Base-by-base conservation (phyloP, 1,140 invertebrate genomes). In the Eueides isabella region DNA sequence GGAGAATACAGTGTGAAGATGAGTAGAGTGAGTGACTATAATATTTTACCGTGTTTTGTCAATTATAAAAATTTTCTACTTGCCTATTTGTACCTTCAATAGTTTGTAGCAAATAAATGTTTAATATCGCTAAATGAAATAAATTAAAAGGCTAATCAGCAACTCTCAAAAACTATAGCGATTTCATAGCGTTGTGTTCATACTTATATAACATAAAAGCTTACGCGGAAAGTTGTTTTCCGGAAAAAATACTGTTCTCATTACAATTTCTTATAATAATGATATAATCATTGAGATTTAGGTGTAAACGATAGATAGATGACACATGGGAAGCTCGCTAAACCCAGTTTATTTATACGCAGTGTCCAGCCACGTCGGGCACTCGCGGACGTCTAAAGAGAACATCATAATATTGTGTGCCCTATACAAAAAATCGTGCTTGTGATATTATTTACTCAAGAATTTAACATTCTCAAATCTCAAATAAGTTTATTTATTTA, bases 311-410 rank as follows among this genome's bases (percentile, higher is more conserved):
- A 74, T 61, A 74, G 73, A 67, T 75, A 75, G 73, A 75, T 75
- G 73, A 75, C 73, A 75, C 73, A 64, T 35, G 73, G 72, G 35
- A 74, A 74, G 69, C 67, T 68, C 48, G 69, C 82, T 83, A 81
- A 83, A 81, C 72, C 80, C 72, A 61, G 81, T 83, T 86, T 92
- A 92, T 92, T 92, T 92, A 89, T 90, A 90, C 69, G 33, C 87
- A 90, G 85, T 91, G 85, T 89, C 85, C 86, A 90, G 83, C 80
- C 83, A 85, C 74, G 71, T 67, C 80, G 76, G 72, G 73, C 74
- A 80, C 73, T 79, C 81, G 85, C 85, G 82, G 81, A 85, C 87
- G 88, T 85, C 78, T 84, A 72, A 64, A 61, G 72, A 67, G 71
- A 67, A 71, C 63, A 75, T 69, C 66, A 69, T 77, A 73, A 65